Conservation (phyloP, 2,888 invertebrate species). For the Xestia rhomboidea region DNA sequence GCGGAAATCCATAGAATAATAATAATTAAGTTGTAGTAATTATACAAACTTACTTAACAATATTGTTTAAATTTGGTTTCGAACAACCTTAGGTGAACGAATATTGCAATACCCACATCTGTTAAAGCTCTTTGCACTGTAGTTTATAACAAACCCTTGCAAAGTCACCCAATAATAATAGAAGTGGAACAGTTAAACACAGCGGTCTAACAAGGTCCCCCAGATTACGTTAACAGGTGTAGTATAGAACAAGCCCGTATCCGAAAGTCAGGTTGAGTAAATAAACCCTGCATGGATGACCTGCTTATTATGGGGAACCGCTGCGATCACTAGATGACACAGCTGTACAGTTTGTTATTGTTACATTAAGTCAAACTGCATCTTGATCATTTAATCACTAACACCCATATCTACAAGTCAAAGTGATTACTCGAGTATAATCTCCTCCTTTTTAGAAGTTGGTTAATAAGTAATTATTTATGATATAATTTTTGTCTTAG, state of each 20-base stretch:
- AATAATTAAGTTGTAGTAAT: not conserved
- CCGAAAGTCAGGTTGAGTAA: slow-evolving; percentile 13
- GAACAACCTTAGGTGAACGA: not conserved
- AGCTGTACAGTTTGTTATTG: slow-evolving; percentile 34
- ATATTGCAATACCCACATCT: not conserved
- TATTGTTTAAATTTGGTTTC: not conserved
- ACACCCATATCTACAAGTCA: not conserved
- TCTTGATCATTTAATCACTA: slow-evolving; percentile 16
- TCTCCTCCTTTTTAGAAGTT: too few species aligned
- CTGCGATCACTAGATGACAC: slow-evolving; percentile 2
- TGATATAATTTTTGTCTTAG: too few species aligned
- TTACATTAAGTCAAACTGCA: slow-evolving; percentile 24
- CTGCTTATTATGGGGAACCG: slow-evolving; percentile 9
- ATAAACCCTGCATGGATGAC: slow-evolving; percentile 29
- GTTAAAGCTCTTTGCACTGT: not conserved
- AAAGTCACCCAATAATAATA: not conserved
- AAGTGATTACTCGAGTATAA: too few species aligned
- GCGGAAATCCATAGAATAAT: not conserved
- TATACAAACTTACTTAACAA: not conserved
- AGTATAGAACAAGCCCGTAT: not conserved
- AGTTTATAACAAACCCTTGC: slow-evolving; percentile 12
- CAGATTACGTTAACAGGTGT: slow-evolving; percentile 1
- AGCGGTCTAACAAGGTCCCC: slow-evolving; percentile 12
- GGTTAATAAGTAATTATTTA: too few species aligned
- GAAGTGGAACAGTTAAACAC: not conserved